Percentiles rank a stretch among this genome's conserved stretches.
These are phyloP conservation scores for Thymallus thymallus DNA, from an alignment of 2,113 vertebrate species.

Conservation along the genomic window DNA sequence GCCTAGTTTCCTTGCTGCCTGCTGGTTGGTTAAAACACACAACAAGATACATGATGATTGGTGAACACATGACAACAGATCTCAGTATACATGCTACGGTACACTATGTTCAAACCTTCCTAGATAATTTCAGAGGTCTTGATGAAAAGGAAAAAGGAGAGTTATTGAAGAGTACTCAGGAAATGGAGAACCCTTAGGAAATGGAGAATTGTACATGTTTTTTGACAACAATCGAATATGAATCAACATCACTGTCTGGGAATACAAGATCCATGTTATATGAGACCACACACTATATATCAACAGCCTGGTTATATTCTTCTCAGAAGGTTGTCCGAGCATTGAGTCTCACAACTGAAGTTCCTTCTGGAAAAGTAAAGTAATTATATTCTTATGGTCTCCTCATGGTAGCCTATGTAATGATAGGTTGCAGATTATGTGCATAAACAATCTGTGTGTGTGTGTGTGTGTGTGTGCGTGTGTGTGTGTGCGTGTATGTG, in stretches of 20 bases:
- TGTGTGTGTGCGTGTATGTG: slow-evolving; percentile 9
- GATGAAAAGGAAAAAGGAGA: too few species aligned
- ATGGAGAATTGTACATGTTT: too few species aligned
- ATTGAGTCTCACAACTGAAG: too few species aligned
- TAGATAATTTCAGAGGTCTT: too few species aligned
- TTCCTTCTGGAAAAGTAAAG: too few species aligned
- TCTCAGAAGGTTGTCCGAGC: neutral
- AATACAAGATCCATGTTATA: too few species aligned
- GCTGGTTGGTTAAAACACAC: neutral
- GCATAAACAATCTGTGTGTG: neutral
- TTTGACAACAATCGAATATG: too few species aligned
- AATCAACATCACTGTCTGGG: neutral
- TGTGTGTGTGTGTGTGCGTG: slow-evolving; percentile 1
- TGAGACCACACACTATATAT: neutral
- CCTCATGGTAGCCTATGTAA: neutral
- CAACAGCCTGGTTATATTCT: neutral
- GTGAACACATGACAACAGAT: neutral
- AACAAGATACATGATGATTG: neutral
- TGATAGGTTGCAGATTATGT: neutral
- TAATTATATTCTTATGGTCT: neutral
- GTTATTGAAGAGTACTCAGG: too few species aligned
- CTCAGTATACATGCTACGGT: too few species aligned
- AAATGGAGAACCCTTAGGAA: too few species aligned
- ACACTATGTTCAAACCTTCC: too few species aligned
- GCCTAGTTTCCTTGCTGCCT: neutral